Percentiles rank a stretch among this genome's conserved stretches.
Conservation (phyloP, 1,140 invertebrate genomes). For the Eriocheir sinensis region DNA sequence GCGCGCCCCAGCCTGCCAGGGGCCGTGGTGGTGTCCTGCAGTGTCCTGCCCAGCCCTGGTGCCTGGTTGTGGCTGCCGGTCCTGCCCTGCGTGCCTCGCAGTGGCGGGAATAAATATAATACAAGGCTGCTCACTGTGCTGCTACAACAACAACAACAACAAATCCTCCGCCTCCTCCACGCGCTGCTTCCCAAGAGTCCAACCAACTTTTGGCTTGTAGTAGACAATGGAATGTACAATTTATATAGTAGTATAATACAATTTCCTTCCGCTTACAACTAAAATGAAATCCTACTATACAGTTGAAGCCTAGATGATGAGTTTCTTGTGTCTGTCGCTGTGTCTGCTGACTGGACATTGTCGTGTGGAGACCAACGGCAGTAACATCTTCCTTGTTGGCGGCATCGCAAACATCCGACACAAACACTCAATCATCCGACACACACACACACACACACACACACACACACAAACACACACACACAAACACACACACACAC, state of each 20-base stretch:
- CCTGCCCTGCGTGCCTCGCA: no score
- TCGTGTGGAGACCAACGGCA: conserved; percentile 52
- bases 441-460: no score
- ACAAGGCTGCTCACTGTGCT: conserved; percentile 66
- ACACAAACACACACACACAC: no score
- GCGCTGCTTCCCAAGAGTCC: conserved; percentile 55
- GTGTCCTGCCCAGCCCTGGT: neutral
- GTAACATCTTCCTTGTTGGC: conserved; percentile 71
- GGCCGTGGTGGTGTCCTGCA: neutral
- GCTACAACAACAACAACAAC: conserved; percentile 29
- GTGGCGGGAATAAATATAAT: conserved; percentile 70
- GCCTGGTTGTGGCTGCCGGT: neutral
- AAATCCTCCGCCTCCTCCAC: neutral
- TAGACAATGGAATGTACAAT: conserved; percentile 77
- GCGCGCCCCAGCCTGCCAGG: neutral
- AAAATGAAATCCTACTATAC: conserved; percentile 69
- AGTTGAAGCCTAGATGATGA: conserved; percentile 58
- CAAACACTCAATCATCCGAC: no score
- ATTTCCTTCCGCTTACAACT: conserved; percentile 45
- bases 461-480: no score
- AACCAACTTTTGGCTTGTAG: conserved; percentile 71
- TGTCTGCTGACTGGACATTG: conserved; percentile 70
- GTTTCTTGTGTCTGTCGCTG: conserved; percentile 32
- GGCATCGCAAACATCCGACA: no score
- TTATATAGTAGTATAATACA: conserved; percentile 70